Evolutionary conservation across 1,140 invertebrate species (phyloP), one percentile per base, ranked within the genome.

Genomic region (Metaphire vulgaris): DNA sequence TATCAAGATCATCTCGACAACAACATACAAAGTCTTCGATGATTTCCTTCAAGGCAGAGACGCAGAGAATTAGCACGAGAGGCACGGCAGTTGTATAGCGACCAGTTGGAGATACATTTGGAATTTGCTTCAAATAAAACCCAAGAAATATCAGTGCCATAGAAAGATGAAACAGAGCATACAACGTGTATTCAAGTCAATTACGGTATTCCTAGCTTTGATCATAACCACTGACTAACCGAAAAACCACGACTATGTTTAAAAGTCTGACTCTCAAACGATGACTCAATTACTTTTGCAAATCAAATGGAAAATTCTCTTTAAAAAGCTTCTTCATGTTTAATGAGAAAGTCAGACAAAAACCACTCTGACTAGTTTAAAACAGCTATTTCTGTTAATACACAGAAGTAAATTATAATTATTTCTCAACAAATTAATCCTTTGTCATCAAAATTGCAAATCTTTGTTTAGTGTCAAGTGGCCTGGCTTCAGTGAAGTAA

Each of bases 31-130:
- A 90, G 87, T 99, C 97, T 88, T 99, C 97, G 84, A 97, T 97
- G 76, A 96, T 89, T 88, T 99, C 96, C 87, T 99, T 99, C 72
- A 98, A 90, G 0, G 95, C 96, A 0, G 97, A 98, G 28, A 98
- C 93, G 78, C 92, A 91, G 2, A 99, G 89, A 80, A 99, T 96
- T 88, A 98, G 79, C 16, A 85, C 64, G 6, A 86, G 78, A 21
- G 85, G 85, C 12, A 98, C 90, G 90, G 97, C 95, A 1, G 96
- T 96, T 32, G 85, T 86, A 76, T 83, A 85, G n/a, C 84, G 78
- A 56, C 85, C 85, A n/a, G 84, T 86, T 12, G 85, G 85, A 2
- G 85, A 86, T 12, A 86, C 84, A 79, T 82, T 81, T 0, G 85
- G 85, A 68, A 86, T 85, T 85, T 86, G 85, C 85, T 86, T 76